Conservation (phyloP, 1,140 invertebrate species). For the Goniozus legneri region DNA sequence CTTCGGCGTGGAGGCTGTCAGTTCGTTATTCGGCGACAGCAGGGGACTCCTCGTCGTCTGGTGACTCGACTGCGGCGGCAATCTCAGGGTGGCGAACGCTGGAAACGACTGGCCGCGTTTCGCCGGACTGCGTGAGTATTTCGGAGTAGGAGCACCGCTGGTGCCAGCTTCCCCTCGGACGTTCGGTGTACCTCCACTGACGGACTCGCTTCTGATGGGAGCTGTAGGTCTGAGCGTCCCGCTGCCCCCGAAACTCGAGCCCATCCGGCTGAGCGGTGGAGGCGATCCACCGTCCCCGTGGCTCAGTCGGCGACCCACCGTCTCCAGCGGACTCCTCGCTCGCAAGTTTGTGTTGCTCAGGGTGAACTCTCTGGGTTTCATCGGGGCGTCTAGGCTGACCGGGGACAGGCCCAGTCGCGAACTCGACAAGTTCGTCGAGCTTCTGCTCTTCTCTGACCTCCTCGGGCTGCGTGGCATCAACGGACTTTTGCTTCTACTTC, state of each 20-base stretch:
- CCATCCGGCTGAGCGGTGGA: conserved; percentile 33
- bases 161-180: conserved; percentile 8
- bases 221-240: conserved; percentile 36
- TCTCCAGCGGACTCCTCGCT: conserved; percentile 47
- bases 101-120: conserved; percentile 52
- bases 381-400: conserved; percentile 37
- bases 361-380: conserved; percentile 49
- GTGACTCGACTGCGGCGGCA: conserved; percentile 27
- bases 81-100: conserved; percentile 44
- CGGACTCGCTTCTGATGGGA: conserved; percentile 39
- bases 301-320: conserved; percentile 46
- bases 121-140: conserved; percentile 45
- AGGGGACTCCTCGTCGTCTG: conserved; percentile 42
- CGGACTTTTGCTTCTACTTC: conserved; percentile 49
- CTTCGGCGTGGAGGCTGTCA: conserved; percentile 16
- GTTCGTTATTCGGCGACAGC: conserved; percentile 46
- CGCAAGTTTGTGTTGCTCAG: conserved; percentile 48
- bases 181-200: conserved; percentile 23
- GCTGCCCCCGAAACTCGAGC: conserved; percentile 41
- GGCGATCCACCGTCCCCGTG: conserved; percentile 49
- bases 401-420: conserved; percentile 43
- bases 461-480: conserved; percentile 45
- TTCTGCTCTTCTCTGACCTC: conserved; percentile 41
- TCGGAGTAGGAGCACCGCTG: conserved; percentile 31
- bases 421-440: conserved; percentile 44